phyloP scores from a whole-genome alignment of 2,113 vertebrate species.

The Equus przewalskii region DNA sequence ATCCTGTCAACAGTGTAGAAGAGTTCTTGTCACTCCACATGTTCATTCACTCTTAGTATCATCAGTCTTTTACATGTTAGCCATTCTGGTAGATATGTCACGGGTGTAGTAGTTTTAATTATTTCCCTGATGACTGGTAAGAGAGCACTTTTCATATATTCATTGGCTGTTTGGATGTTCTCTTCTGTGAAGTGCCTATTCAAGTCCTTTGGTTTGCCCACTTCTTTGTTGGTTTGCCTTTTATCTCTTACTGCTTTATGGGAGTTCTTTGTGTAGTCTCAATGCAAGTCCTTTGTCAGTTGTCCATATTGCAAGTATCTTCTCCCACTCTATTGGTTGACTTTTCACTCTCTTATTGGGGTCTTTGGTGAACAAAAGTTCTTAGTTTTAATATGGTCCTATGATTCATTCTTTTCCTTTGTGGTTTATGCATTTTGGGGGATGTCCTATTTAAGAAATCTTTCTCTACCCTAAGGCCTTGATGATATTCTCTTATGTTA shows the following conservation, averaged over 20 bases:
- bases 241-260: background rate
- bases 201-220: background rate
- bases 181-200: background rate
- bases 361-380: background rate
- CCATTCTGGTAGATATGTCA: background rate
- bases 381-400: background rate
- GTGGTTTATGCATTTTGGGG: background rate
- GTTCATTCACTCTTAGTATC: background rate
- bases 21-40: background rate
- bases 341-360: conserved; percentile 20
- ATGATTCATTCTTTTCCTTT: background rate
- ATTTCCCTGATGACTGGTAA: background rate
- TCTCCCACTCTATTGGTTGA: background rate
- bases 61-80: background rate
- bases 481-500: conserved; percentile 22
- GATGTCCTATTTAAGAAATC: conserved; percentile 7
- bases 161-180: background rate
- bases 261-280: background rate
- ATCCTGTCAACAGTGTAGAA: background rate
- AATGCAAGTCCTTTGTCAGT: background rate
- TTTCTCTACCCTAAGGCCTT: background rate
- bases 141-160: conserved; percentile 29
- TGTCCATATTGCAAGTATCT: background rate
- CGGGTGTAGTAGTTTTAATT: background rate
- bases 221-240: background rate